Evolutionary conservation across 2,797 vertebrate species (phyloP), one percentile per base, ranked within the genome.

Genomic region (Phataginus tricuspis): DNA sequence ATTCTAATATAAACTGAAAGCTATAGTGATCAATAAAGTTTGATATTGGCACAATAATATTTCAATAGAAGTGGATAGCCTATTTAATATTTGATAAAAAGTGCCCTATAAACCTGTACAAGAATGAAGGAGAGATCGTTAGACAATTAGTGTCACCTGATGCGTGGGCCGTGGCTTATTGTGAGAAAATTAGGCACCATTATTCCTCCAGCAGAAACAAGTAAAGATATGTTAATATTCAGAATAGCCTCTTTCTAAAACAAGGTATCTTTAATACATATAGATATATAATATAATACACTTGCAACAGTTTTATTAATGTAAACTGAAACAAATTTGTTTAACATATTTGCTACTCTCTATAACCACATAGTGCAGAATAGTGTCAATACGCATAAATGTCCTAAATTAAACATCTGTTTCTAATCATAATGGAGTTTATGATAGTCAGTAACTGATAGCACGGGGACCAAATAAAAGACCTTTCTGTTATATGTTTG

Each of bases 81-180:
- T 78, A 75, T 53, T 78, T 45, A 87, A 59, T 74, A 59, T 63
- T 72, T 93, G n/a, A 61, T 91, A 66, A 77, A 83, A 87, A 23
- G 25, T 34, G 16, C 2, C 27, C 15, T 19, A 14, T 83, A 63
- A 63, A 5, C 16, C 21, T 71, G 14, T 31, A 27, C 7, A 16
- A 27, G 21, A 45, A 27, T 14, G 16, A 82, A 82, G 23, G 12
- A 69, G 45, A 51, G 23, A 55, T 45, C 16, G 31, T 53, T 66
- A 51, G 74, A 90, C 19, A 71, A 66, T 31, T 57, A 6, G 21
- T n/a, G 13, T 77, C 37, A 64, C 37, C 11, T 57, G 49, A 27
- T 3, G 37, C 2, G 6, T 82, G 9, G 18, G 27, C 11, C 7
- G 61, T 34, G 7, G n/a, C 66, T 64, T 96, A n/a, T 51, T 42